Percentiles rank a stretch among this genome's conserved stretches.
These are phyloP conservation scores for Lycophotia porphyrea DNA, from an alignment of 2,888 invertebrate genomes.

Conservation along the genomic window DNA sequence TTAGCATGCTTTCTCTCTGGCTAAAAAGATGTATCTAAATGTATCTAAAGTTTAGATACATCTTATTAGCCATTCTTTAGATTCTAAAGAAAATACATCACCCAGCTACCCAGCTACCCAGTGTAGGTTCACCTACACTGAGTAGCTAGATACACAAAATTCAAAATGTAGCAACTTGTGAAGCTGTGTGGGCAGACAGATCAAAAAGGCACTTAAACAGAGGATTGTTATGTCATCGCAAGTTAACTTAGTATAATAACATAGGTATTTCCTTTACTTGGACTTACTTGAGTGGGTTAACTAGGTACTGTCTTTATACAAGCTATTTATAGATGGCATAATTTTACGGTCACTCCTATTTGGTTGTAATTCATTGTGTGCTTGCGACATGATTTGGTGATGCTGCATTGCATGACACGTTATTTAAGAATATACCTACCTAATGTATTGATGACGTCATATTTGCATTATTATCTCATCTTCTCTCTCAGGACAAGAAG, in stretches of 20 bases:
- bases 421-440: not conserved
- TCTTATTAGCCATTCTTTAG: too few species aligned
- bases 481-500: too few species aligned
- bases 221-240: conserved; percentile 10
- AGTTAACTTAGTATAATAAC: conserved; percentile 19
- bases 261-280: conserved; percentile 9
- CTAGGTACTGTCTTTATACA: not conserved
- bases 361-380: conserved; percentile 3
- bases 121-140: not conserved
- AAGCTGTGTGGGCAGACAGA: conserved; percentile 34
- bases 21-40: too few species aligned
- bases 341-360: conserved; percentile 19
- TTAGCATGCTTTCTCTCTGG: not conserved
- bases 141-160: conserved; percentile 1
- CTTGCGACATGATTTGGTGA: conserved; percentile 3
- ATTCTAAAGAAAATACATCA: too few species aligned
- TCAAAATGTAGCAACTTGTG: conserved; percentile 18
- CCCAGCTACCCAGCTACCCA: too few species aligned
- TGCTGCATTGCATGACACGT: not conserved
- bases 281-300: conserved; percentile 19
- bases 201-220: conserved; percentile 23
- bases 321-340: not conserved
- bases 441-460: too few species aligned
- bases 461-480: too few species aligned
- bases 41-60: not conserved